Conservation (phyloP, 2,797 vertebrate genomes). For the Leontocebus nigricollis region DNA sequence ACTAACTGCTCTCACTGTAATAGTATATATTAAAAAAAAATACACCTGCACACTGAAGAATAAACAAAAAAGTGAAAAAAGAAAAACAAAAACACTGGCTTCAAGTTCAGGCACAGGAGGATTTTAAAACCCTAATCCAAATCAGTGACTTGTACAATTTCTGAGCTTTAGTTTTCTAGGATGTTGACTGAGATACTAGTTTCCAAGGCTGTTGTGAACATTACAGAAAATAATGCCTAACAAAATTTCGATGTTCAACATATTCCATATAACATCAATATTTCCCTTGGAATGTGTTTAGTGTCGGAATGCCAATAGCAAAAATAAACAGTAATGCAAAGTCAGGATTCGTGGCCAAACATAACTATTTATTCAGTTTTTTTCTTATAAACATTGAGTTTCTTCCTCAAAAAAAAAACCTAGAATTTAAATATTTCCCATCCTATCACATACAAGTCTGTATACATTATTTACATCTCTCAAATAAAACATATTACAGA, state of each 20-base stretch:
- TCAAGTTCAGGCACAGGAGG: conserved; percentile 16
- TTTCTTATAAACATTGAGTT: conserved; percentile 91
- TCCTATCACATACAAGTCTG: conserved; percentile 86
- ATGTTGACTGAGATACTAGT: neutral
- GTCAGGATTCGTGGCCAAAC: conserved; percentile 84
- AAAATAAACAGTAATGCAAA: conserved; percentile 54
- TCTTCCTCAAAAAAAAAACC: conserved; percentile 81
- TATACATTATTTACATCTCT: conserved; percentile 93
- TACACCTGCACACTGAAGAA: neutral
- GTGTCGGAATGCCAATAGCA: neutral
- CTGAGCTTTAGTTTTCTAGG: conserved; percentile 27
- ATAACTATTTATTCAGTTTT: conserved; percentile 94
- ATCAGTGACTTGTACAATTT: neutral
- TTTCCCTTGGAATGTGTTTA: conserved; percentile 18
- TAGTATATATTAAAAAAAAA: neutral
- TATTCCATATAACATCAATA: neutral
- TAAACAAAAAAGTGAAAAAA: neutral
- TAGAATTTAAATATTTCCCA: conserved; percentile 91
- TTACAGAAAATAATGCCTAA: conserved; percentile 26
- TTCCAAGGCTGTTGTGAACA: conserved; percentile 24
- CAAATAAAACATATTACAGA: conserved; percentile 83
- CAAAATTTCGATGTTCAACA: conserved; percentile 33
- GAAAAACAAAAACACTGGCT: neutral
- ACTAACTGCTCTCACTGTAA: neutral
- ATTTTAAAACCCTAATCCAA: neutral